Conservation (phyloP, 1,140 invertebrate genomes). For the Brachionus koreanus region DNA sequence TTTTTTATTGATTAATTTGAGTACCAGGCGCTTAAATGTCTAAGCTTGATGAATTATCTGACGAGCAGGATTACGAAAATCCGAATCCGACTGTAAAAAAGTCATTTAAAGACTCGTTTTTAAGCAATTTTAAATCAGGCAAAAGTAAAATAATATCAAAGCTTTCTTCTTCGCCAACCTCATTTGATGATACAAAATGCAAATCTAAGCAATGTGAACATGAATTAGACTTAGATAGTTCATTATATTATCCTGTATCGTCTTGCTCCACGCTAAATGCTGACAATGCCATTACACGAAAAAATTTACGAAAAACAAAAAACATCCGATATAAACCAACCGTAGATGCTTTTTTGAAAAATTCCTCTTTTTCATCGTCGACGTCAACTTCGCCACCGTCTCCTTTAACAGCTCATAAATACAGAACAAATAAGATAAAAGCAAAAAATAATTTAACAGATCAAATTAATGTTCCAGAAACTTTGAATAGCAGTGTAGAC, state of each 20-base stretch:
- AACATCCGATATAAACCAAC: not conserved
- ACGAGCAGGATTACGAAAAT: not conserved
- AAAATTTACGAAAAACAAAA: not conserved
- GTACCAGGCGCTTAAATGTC: not conserved
- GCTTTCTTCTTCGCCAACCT: constrained; percentile 2
- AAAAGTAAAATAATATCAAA: constrained; percentile 26
- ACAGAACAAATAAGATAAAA: not conserved
- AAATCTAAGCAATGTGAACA: not conserved
- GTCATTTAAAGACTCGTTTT: constrained; percentile 11
- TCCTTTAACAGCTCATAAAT: not conserved
- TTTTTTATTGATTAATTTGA: not conserved
- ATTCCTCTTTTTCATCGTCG: constrained; percentile 18
- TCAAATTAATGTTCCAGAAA: not conserved
- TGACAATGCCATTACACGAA: not conserved
- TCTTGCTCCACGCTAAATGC: not conserved
- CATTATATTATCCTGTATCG: not conserved
- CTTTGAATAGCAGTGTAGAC: not conserved
- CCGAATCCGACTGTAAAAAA: constrained; percentile 3
- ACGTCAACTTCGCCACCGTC: not conserved
- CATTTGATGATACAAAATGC: not conserved
- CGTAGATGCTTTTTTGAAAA: constrained; percentile 17
- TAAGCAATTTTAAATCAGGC: constrained; percentile 1
- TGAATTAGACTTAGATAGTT: not conserved
- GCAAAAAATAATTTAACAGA: not conserved
- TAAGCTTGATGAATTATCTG: not conserved